Percentiles rank a stretch among this genome's conserved stretches.
phyloP scores from a whole-genome alignment of 2,797 vertebrate species.

The Streptopelia turtur region DNA sequence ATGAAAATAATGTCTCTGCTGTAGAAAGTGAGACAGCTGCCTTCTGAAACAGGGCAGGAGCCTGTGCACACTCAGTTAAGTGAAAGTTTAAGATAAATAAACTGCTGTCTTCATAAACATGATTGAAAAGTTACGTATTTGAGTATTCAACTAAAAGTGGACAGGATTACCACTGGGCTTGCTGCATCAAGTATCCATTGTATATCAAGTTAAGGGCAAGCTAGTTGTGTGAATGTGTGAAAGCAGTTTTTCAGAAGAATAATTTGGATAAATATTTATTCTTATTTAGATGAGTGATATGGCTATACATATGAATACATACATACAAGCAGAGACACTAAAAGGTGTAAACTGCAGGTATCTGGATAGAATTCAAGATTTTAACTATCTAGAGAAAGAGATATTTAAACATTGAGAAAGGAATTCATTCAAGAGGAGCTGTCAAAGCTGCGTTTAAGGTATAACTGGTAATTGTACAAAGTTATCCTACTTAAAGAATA shows the following conservation, averaged over 20 bases:
- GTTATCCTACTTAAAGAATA: neutral
- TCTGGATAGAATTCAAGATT: neutral
- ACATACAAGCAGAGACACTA: neutral
- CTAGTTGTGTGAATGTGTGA: neutral
- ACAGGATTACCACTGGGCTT: neutral
- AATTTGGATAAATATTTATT: neutral
- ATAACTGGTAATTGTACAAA: neutral
- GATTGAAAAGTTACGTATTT: neutral
- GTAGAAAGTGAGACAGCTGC: neutral
- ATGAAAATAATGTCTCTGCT: neutral
- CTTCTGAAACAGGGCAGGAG: neutral
- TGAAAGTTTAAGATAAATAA: neutral
- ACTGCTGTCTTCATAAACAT: neutral
- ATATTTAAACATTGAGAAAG: neutral
- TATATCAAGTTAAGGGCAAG: neutral
- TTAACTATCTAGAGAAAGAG: neutral
- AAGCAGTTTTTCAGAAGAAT: neutral
- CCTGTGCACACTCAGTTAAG: neutral
- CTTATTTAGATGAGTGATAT: neutral
- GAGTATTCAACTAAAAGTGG: neutral
- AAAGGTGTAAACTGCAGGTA: neutral
- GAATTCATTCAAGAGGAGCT: neutral
- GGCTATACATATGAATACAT: neutral
- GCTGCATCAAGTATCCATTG: neutral
- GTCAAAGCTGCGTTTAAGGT: neutral